Conservation (phyloP, 1,140 invertebrate genomes). For the Calycopis cecrops region DNA sequence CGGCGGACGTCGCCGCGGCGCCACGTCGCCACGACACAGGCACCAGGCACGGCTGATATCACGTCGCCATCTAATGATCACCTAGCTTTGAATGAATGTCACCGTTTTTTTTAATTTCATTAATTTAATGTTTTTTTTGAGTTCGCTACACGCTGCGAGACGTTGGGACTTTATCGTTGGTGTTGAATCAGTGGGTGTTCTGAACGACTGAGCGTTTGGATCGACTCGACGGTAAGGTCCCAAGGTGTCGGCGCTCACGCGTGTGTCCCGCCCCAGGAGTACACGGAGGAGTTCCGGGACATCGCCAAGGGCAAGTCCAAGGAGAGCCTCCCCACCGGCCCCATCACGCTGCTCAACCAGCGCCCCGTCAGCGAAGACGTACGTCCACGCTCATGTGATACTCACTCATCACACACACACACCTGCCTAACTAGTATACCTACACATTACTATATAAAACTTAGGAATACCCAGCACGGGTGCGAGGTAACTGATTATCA, state of each 20-base stretch:
- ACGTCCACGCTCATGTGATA: slow-evolving; percentile 78
- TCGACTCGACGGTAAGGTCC: slow-evolving; percentile 21
- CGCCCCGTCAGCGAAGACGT: slow-evolving; percentile 95
- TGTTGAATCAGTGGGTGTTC: too few species aligned
- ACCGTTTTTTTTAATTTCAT: slow-evolving; percentile 38
- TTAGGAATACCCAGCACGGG: too few species aligned
- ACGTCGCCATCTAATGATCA: slow-evolving; percentile 33
- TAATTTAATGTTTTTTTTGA: slow-evolving; percentile 44
- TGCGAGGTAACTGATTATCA: too few species aligned
- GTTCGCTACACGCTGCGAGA: slow-evolving; percentile 43
- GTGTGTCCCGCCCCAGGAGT: slow-evolving; percentile 83
- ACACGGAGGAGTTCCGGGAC: slow-evolving; percentile 96
- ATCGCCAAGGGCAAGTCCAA: slow-evolving; percentile 96
- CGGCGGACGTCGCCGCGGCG: too few species aligned
- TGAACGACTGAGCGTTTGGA: too few species aligned
- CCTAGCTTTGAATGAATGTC: slow-evolving; percentile 59
- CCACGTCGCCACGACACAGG: too few species aligned
- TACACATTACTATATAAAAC: too few species aligned
- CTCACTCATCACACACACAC: slow-evolving; percentile 22
- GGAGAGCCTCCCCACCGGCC: slow-evolving; percentile 90
- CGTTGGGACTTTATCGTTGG: slow-evolving; percentile 40
- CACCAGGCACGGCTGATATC: slow-evolving; percentile 16
- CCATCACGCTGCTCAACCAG: slow-evolving; percentile 97
- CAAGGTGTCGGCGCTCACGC: slow-evolving; percentile 40
- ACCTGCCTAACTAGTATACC: too few species aligned